Conservation (phyloP, 2,888 invertebrate species). For the Netelia melanura region DNA sequence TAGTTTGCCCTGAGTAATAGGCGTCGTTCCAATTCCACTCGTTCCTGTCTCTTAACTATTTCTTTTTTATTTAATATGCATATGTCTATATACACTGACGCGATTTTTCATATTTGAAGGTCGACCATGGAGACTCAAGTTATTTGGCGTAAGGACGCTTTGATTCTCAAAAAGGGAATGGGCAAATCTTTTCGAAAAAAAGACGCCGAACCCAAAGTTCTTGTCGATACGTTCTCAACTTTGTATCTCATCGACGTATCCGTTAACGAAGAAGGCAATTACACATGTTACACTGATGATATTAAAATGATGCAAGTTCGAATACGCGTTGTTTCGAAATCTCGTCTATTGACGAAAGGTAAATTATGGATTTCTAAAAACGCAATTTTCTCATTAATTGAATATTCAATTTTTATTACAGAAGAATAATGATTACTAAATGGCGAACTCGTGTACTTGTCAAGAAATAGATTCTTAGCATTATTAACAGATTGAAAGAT, state of each 20-base stretch:
- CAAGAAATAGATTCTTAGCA: no score
- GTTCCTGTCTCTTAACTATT: background rate
- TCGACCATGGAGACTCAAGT: constrained; percentile 85
- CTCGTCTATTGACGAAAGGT: constrained; percentile 86
- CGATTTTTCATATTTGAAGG: constrained; percentile 73
- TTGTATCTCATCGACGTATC: constrained; percentile 87
- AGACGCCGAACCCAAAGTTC: constrained; percentile 85
- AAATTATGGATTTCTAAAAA: constrained; percentile 43
- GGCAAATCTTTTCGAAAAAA: constrained; percentile 77
- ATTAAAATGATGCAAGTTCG: constrained; percentile 86
- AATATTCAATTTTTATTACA: no score
- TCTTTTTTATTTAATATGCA: constrained; percentile 3
- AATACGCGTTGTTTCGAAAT: constrained; percentile 86
- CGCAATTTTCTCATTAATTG: background rate
- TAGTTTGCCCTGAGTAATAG: constrained; percentile 86
- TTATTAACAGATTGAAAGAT: no score
- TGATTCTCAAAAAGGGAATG: constrained; percentile 84
- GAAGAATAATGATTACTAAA: no score
- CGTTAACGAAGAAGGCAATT: constrained; percentile 89
- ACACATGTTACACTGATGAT: constrained; percentile 89
- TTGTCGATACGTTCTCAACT: constrained; percentile 87
- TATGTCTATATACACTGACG: background rate
- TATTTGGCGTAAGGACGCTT: constrained; percentile 86
- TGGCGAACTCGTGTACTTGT: no score
- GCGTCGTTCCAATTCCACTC: background rate